Percentiles rank a stretch among this genome's conserved stretches.
Conservation (phyloP, 2,888 invertebrate genomes). For the Arge pagana region DNA sequence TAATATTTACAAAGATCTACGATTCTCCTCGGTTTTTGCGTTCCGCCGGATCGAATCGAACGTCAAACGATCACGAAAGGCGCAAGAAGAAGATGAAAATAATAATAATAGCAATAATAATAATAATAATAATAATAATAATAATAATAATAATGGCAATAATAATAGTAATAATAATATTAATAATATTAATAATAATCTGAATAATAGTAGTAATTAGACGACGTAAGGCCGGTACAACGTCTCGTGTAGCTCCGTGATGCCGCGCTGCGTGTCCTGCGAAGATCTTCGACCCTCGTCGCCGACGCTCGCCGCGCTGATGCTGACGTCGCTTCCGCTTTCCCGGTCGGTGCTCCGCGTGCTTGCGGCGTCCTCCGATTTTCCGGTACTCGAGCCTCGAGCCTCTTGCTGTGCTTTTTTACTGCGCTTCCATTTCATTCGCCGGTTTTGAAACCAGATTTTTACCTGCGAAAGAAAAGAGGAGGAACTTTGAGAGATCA, state of each 20-base stretch:
- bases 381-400: constrained; percentile 48
- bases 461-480: constrained; percentile 72
- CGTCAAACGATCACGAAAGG: too few relatives aligned
- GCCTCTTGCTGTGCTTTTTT: constrained; percentile 94
- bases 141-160: too few relatives aligned
- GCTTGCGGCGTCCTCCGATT: constrained; percentile 59
- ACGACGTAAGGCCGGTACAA: constrained; percentile 58
- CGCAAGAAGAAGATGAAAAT: too few relatives aligned
- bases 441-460: constrained; percentile 98
- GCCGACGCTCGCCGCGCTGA: constrained; percentile 31
- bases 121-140: too few relatives aligned
- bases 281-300: constrained; percentile 45
- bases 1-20: too few relatives aligned
- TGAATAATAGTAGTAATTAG: too few relatives aligned
- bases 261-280: constrained; percentile 43
- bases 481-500: not conserved
- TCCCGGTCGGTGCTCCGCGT: constrained; percentile 36
- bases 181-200: too few relatives aligned
- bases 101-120: too few relatives aligned
- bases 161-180: too few relatives aligned
- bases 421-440: constrained; percentile 99
- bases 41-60: too few relatives aligned
- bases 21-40: too few relatives aligned
- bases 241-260: constrained; percentile 52
- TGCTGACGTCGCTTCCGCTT: constrained; percentile 39